Evolutionary conservation across 2,888 invertebrate genomes (phyloP).

Genomic region (Acanthacorydalis orientalis): DNA sequence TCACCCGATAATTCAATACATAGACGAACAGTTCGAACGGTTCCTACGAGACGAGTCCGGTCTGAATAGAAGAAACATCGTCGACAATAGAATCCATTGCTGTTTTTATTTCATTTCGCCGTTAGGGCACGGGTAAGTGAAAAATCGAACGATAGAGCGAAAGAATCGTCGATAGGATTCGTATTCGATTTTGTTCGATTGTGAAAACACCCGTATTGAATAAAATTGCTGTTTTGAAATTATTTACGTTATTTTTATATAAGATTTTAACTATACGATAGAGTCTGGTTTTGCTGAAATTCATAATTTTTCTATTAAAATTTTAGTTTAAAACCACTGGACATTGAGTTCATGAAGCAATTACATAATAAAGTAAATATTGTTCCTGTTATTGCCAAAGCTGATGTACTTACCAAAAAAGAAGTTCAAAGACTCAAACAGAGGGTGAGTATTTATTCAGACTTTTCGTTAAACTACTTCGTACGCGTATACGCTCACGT

Average conservation of each 20-base stretch:
- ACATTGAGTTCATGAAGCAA: constrained; percentile 93
- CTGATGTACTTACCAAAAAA: constrained; percentile 85
- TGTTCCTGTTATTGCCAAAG: constrained; percentile 95
- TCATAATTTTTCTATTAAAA: not conserved
- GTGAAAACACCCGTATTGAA: not conserved
- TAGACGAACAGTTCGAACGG: constrained; percentile 92
- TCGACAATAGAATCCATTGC: constrained; percentile 94
- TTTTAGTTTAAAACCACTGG: constrained; percentile 71
- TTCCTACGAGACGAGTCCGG: constrained; percentile 88
- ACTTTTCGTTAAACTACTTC: too few species aligned
- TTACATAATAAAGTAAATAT: constrained; percentile 88
- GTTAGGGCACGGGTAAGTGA: constrained; percentile 76
- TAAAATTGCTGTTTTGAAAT: not conserved
- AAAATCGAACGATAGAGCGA: not conserved
- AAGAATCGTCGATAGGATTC: not conserved
- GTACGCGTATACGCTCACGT: not conserved
- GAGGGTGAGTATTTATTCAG: too few species aligned
- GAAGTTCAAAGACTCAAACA: constrained; percentile 76
- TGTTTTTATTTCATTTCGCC: constrained; percentile 97
- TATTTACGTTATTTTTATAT: not conserved
- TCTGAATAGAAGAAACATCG: constrained; percentile 86
- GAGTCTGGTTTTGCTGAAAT: not conserved
- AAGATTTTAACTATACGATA: too few species aligned
- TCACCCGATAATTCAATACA: constrained; percentile 86
- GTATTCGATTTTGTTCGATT: not conserved